Percentiles rank a stretch among this genome's conserved stretches.
These are phyloP conservation scores for Drosophila pegasa DNA, from an alignment of 2,888 invertebrate species.

Conservation along the genomic window DNA sequence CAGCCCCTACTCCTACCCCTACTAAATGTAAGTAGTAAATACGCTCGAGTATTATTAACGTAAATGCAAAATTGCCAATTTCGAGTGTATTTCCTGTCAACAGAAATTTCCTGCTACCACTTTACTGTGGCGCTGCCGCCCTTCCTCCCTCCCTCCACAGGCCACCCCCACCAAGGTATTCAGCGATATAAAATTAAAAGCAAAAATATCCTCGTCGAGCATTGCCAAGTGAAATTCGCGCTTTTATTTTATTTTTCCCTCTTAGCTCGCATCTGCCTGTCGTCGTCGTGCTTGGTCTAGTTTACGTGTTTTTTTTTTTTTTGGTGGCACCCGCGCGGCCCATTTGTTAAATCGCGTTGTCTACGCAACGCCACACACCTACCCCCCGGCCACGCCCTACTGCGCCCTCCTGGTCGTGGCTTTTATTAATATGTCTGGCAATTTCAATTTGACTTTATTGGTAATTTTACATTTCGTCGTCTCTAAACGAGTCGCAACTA, in stretches of 20 bases:
- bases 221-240: slow-evolving; percentile 33
- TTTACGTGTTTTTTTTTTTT: slow-evolving; percentile 14
- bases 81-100: slow-evolving; percentile 85
- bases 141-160: not conserved
- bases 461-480: slow-evolving; percentile 75
- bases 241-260: slow-evolving; percentile 36
- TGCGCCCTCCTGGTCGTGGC: slow-evolving; percentile 31
- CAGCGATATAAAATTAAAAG: slow-evolving; percentile 76
- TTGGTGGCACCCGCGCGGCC: slow-evolving; percentile 67
- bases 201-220: slow-evolving; percentile 40
- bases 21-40: slow-evolving; percentile 79
- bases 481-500: slow-evolving; percentile 46
- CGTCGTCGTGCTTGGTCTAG: slow-evolving; percentile 14
- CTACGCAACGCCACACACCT: slow-evolving; percentile 55
- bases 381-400: not conserved
- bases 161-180: slow-evolving; percentile 29
- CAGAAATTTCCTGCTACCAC: slow-evolving; percentile 78
- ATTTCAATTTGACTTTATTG: slow-evolving; percentile 82
- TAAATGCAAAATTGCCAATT: slow-evolving; percentile 85
- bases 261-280: not conserved
- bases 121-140: slow-evolving; percentile 1
- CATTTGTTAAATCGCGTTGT: slow-evolving; percentile 58
- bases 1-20: not conserved
- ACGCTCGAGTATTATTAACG: slow-evolving; percentile 84
- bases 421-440: slow-evolving; percentile 82